phyloP scores from a whole-genome alignment of 2,888 invertebrate genomes.

The Dromius quadrimaculatus region DNA sequence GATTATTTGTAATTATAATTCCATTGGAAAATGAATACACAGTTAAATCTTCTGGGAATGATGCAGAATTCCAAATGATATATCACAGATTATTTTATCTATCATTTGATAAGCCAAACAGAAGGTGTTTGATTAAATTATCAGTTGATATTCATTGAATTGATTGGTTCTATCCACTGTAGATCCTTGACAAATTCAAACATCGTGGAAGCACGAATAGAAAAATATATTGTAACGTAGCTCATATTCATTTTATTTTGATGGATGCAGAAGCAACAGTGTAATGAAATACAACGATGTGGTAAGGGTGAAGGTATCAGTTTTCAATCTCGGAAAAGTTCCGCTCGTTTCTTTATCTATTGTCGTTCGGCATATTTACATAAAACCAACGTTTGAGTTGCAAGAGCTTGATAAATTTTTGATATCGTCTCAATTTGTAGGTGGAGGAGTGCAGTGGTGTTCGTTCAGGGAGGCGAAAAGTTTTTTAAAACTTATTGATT shows the following conservation, averaged over 20 bases:
- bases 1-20: not conserved
- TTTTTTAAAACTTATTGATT: constrained; percentile 51
- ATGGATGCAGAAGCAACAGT: not conserved
- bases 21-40: no score
- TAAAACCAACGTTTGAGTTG: constrained; percentile 45
- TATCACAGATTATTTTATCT: no score
- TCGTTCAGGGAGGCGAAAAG: constrained; percentile 39
- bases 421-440: constrained; percentile 51
- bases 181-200: no score
- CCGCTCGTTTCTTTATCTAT: constrained; percentile 38
- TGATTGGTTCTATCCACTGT: no score
- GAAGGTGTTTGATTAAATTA: no score
- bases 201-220: no score
- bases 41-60: no score
- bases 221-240: not conserved
- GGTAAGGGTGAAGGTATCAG: constrained; percentile 13
- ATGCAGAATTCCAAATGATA: no score
- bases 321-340: constrained; percentile 43
- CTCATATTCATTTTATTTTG: not conserved
- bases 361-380: constrained; percentile 49
- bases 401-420: constrained; percentile 43
- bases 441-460: constrained; percentile 11
- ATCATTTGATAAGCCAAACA: no score
- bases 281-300: constrained; percentile 6
- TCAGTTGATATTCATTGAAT: no score